Conservation (phyloP, 2,888 invertebrate species). For the Eilema depressum region DNA sequence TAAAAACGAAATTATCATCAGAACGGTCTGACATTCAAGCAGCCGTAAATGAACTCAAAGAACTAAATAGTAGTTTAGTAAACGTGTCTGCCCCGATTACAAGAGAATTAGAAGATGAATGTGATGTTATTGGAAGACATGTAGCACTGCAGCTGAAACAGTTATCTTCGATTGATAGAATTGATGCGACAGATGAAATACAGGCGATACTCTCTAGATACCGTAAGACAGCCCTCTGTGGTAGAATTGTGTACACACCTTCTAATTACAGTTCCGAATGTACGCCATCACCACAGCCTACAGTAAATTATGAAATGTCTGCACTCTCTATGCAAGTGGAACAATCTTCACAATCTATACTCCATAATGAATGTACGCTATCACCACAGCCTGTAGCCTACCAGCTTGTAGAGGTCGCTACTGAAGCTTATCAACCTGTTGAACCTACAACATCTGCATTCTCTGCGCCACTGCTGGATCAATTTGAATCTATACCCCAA, state of each 20-base stretch:
- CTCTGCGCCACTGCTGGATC: constrained; percentile 31
- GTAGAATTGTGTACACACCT: neutral
- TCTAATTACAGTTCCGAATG: neutral
- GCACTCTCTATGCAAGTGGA: constrained; percentile 17
- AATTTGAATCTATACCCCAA: constrained; percentile 25
- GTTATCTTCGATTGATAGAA: constrained; percentile 27
- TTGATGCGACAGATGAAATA: constrained; percentile 39
- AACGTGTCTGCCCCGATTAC: constrained; percentile 23
- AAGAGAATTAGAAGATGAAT: constrained; percentile 33
- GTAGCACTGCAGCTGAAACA: constrained; percentile 35
- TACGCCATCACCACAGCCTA: constrained; percentile 28
- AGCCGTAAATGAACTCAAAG: constrained; percentile 36
- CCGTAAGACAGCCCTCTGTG: constrained; percentile 32
- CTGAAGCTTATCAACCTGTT: constrained; percentile 29
- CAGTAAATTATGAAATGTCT: constrained; percentile 22
- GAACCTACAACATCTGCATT: constrained; percentile 28
- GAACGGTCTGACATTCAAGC: constrained; percentile 29
- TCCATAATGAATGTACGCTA: constrained; percentile 18
- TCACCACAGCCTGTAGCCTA: constrained; percentile 14
- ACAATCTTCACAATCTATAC: constrained; percentile 31
- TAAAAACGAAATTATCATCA: constrained; percentile 18
- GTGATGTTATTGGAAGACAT: constrained; percentile 40
- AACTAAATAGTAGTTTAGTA: constrained; percentile 36
- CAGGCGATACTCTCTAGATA: constrained; percentile 33
- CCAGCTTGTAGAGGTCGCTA: constrained; percentile 30